Evolutionary conservation across 2,888 invertebrate genomes (phyloP).

Genomic region (Cosmopolites sordidus): DNA sequence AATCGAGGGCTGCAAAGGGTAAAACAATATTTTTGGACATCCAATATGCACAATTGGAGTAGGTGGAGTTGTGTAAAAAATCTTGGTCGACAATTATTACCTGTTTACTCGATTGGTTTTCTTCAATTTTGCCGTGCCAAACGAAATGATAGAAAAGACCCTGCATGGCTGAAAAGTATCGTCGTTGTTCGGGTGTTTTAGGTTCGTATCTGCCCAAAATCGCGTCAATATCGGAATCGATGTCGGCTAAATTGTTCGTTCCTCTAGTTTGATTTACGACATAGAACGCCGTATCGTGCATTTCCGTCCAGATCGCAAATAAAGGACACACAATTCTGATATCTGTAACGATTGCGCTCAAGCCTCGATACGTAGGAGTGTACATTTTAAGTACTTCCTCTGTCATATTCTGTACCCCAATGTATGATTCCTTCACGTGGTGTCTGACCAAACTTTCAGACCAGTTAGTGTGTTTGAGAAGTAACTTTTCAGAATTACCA

Average conservation of each 20-base stretch:
- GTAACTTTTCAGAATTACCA: constrained; percentile 60
- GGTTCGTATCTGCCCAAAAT: constrained; percentile 67
- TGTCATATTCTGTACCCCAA: constrained; percentile 61
- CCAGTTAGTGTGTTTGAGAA: constrained; percentile 61
- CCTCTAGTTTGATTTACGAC: constrained; percentile 65
- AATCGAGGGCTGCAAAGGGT: constrained; percentile 71
- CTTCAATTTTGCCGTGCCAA: constrained; percentile 69
- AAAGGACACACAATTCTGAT: constrained; percentile 77
- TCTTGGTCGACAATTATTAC: constrained; percentile 71
- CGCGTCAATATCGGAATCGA: constrained; percentile 68
- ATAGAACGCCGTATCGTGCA: constrained; percentile 63
- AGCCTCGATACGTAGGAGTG: constrained; percentile 61
- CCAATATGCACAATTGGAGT: constrained; percentile 75
- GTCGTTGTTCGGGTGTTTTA: constrained; percentile 66
- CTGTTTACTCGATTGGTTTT: constrained; percentile 48
- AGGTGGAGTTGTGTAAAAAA: constrained; percentile 58
- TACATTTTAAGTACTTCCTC: constrained; percentile 62
- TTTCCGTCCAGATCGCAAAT: constrained; percentile 60
- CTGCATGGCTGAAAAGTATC: constrained; percentile 75
- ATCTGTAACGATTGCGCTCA: constrained; percentile 71
- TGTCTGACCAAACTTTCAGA: constrained; percentile 61
- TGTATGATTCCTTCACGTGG: constrained; percentile 59
- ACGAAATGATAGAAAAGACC: constrained; percentile 79
- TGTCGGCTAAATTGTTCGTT: constrained; percentile 45
- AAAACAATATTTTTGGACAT: constrained; percentile 70